Evolutionary conservation across 2,888 invertebrate genomes (phyloP), one percentile per base, ranked within the genome.

Genomic region (Pegoplata infirma): DNA sequence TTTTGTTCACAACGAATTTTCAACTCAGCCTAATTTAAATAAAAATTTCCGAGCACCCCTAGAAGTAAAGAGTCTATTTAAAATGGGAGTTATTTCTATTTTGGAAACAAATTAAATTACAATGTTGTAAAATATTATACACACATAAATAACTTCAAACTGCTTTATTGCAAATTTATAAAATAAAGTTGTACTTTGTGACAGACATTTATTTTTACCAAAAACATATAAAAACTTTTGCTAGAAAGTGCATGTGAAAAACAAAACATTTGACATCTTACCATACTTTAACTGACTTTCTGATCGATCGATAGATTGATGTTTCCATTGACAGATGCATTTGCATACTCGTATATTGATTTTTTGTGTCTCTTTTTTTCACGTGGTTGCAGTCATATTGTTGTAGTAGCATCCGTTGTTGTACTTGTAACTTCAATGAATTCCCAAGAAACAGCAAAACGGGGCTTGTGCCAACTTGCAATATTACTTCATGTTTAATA

Each of bases 291-390:
- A 32, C 61, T 73, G 73, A 68, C 68, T 66, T 72, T 77, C 72
- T 56, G 63, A 69, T 58, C 46, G 55, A 36, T 51, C 64, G 71
- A 75, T 75, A 75, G 83, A 85, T 85, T 82, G 84, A 85, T 86
- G 85, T 83, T 82, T 72, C 79, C 67, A 84, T 82, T 83, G 85
- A 84, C 84, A 83, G 82, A 81, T 82, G 82, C 82, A 86, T 86
- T 86, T 85, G 84, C 85, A 86, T 86, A 84, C 76, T 67, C 69
- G 47, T 71, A 56, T 55, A 67, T 58, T 25, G 56, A 55, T 47
- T 49, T 28, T 49, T 40, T 36, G 58, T 25, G 55, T 53, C 23
- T n/a, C 46, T 32, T 5, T 46, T 19, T 46, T 51, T 4, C n/a
- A 66, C 25, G 28, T 55, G 46, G 55, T 55, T 44, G 25, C 40